Conservation (phyloP, 2,797 vertebrate species). For the Poecilia wingei region DNA sequence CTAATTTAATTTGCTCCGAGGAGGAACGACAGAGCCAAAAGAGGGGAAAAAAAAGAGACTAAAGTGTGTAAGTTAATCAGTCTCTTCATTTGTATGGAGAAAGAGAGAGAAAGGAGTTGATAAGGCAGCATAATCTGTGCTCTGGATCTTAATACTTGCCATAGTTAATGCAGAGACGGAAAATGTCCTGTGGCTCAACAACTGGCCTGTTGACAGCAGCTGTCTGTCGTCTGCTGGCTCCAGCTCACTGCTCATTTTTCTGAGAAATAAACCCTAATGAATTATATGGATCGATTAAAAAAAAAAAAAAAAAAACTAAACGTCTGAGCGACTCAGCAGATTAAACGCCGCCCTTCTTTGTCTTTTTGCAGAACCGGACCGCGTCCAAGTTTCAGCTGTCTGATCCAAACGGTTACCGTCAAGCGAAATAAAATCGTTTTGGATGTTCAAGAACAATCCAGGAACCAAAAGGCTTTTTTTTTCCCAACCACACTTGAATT, state of each 20-base stretch:
- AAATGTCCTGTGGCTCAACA: constrained; percentile 56
- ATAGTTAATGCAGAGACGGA: constrained; percentile 60
- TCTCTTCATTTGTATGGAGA: constrained; percentile 65
- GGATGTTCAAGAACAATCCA: background rate
- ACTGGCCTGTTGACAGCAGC: constrained; percentile 15
- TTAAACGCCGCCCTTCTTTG: background rate
- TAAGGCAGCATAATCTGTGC: constrained; percentile 58
- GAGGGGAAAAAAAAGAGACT: constrained; percentile 17
- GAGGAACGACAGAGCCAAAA: constrained; percentile 54
- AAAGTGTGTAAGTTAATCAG: constrained; percentile 70
- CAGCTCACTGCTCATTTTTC: background rate
- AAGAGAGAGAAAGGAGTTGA: constrained; percentile 55
- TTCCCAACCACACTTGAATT: background rate
- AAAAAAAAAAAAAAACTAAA: background rate
- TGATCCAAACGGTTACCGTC: background rate
- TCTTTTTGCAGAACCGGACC: background rate
- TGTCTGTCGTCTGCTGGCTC: background rate
- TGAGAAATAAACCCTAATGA: background rate
- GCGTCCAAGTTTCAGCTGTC: background rate
- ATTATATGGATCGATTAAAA: background rate
- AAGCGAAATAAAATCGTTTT: background rate
- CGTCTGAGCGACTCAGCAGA: background rate
- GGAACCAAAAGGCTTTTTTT: background rate
- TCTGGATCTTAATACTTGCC: constrained; percentile 66
- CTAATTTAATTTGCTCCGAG: constrained; percentile 77